phyloP scores from a whole-genome alignment of 2,888 invertebrate genomes.

The Ferdinandea cuprea region DNA sequence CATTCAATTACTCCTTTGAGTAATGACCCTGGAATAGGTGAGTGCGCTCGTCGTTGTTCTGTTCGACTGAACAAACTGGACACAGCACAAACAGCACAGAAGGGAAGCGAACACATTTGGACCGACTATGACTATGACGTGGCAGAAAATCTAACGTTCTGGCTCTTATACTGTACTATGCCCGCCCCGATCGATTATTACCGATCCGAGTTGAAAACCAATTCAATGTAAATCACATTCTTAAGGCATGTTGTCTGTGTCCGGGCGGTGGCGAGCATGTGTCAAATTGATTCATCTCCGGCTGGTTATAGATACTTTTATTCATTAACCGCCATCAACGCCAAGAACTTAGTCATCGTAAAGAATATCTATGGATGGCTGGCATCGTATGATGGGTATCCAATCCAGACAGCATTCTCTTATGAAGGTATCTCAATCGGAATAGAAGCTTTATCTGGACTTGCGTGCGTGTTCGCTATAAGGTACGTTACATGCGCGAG shows the following conservation, averaged over 20 bases:
- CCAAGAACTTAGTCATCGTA: conserved; percentile 45
- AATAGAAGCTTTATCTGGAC: conserved; percentile 57
- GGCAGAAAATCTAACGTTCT: conserved; percentile 22
- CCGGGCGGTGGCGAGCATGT: conserved; percentile 60
- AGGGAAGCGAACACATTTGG: conserved; percentile 11
- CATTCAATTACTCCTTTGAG: conserved; percentile 68
- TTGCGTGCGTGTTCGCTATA: too few relatives aligned
- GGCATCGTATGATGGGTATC: not conserved
- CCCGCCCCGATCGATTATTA: conserved; percentile 19
- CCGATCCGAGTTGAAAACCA: conserved; percentile 42
- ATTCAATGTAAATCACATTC: conserved; percentile 69
- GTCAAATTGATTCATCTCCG: conserved; percentile 73
- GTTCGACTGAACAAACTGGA: conserved; percentile 13
- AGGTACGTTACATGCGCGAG: not conserved
- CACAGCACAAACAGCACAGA: too few relatives aligned
- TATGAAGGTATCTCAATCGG: conserved; percentile 45
- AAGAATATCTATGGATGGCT: not conserved
- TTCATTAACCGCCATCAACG: conserved; percentile 70
- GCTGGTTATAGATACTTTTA: conserved; percentile 60
- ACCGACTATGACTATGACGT: conserved; percentile 53
- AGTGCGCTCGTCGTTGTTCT: too few relatives aligned
- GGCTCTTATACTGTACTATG: conserved; percentile 22
- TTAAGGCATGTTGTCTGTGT: conserved; percentile 31
- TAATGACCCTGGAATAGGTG: conserved; percentile 65
- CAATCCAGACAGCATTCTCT: conserved; percentile 35